Base-by-base conservation (phyloP, 1,140 invertebrate species). In the Drosophila repleta region DNA sequence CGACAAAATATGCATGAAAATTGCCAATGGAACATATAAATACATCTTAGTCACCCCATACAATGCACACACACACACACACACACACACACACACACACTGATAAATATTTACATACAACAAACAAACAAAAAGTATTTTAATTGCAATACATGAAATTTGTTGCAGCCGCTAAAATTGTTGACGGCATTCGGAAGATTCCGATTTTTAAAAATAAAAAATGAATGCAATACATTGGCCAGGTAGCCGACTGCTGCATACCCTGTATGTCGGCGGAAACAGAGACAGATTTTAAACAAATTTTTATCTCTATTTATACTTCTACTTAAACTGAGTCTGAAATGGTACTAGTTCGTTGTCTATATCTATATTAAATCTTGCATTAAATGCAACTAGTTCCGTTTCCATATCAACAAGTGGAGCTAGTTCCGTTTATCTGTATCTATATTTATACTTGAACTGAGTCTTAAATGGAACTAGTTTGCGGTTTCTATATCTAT, bases 101-200 rank as follows among this genome's bases (percentile, higher is more conserved):
- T 45, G 49, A 74, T 74, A 63, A 63, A 74, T 64, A 58, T 70
- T 52, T 70, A 71, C 48, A 65, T 72, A 74, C 48, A 29, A 8
- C 7, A 29, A 29, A 35, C n/a, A 35, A 35, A 29, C 3, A 29
- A 74, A 69, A 67, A 67, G 56, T 77, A 84, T 84, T 84, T 74
- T 85, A 80, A 85, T 71, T 85, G 79, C 79, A 82, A 83, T 41
- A 61, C 66, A 60, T 32, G 32, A 79, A 61, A 61, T 67, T 67
- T 45, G 35, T 37, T 43, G 35, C 61, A 53, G 29, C 20, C 24
- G 29, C 21, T 11, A 35, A 35, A 63, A 20, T 43, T 63, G 53
- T 41, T 67, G 46, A 62, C 21, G 66, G 41, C 66, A 49, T 55
- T 63, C 66, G n/a, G 18, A 11, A 13, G 18, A 20, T 55, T 70